Evolutionary conservation across 1,140 invertebrate species (phyloP), one percentile per base, ranked within the genome.

Genomic region (Macrobrachium rosenbergii): DNA sequence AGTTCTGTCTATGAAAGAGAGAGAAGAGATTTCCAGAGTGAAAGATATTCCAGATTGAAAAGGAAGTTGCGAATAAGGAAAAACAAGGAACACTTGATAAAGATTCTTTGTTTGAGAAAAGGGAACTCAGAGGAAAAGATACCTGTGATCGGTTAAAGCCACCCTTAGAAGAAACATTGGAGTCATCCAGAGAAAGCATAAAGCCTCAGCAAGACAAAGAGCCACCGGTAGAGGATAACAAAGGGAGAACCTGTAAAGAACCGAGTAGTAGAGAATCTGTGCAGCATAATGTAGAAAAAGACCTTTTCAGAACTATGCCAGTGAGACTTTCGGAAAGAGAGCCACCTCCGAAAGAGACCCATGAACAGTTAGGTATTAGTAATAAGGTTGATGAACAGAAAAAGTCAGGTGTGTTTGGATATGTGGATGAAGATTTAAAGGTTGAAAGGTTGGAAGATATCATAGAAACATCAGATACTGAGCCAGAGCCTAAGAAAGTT

Each of bases 401-500:
- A 19, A 76, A 76, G 43, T 52, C 73, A 52, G 73, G 73, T 76
- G 82, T 83, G 11, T 83, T 83, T 69, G 82, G 77, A 3, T 88
- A 63, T 37, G 78, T 84, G 10, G 88, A 82, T 45, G 79, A 82
- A 60, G 88, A 88, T 58, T 62, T 88, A 14, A 82, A 85, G 60
- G 88, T 88, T 28, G 82, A 81, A 60, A 69, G 88, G 37, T 82
- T 88, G 63, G 88, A 67, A n/a, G 88, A 88, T 64, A 88, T 88
- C 60, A 79, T 84, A 19, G 88, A 88, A 52, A 84, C 88, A 37
- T 88, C 88, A 12, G 88, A 88, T 59, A 83, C 82, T 21, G 88
- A 88, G 72, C 82, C 77, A 37, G 88, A 88, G 19, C 79, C 69
- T 37, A 88, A 88, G 45, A 84, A 82, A 60, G 88, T 88, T 43